A percentile compares a stretch with the other conserved stretches of the same genome.
Evolutionary conservation across 2,888 invertebrate species (phyloP).

Genomic region (Lepeophtheirus nordmannii): DNA sequence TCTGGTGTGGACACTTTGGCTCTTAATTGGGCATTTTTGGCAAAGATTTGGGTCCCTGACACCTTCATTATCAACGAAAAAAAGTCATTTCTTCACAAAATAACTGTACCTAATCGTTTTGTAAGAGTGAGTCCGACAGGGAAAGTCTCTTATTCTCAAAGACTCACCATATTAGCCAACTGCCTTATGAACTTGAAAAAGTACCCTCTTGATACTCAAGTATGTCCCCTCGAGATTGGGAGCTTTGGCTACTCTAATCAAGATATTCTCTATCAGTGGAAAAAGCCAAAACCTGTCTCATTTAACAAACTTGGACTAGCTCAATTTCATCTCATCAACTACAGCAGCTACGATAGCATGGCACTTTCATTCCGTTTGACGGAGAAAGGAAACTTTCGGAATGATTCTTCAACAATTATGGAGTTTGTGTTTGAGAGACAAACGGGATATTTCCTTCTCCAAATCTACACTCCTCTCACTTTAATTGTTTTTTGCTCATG

Average conservation of each 20-base stretch:
- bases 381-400: constrained; percentile 12
- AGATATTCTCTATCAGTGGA: constrained; percentile 44
- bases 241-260: constrained; percentile 42
- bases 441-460: constrained; percentile 43
- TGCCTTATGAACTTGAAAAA: constrained; percentile 37
- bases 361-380: neutral
- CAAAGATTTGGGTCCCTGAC: constrained; percentile 45
- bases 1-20: constrained; percentile 34
- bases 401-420: constrained; percentile 27
- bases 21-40: constrained; percentile 41
- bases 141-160: constrained; percentile 27
- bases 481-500: constrained; percentile 47
- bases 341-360: constrained; percentile 35
- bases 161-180: constrained; percentile 38
- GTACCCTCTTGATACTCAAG: constrained; percentile 30
- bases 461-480: constrained; percentile 46
- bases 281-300: constrained; percentile 26
- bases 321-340: constrained; percentile 37
- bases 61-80: constrained; percentile 43
- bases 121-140: constrained; percentile 23
- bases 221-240: constrained; percentile 38
- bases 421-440: constrained; percentile 33
- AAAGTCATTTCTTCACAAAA: constrained; percentile 41
- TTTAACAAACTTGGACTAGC: constrained; percentile 19
- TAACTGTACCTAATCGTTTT: constrained; percentile 40